phyloP scores from a whole-genome alignment of 1,140 invertebrate genomes.

The Homarus americanus region DNA sequence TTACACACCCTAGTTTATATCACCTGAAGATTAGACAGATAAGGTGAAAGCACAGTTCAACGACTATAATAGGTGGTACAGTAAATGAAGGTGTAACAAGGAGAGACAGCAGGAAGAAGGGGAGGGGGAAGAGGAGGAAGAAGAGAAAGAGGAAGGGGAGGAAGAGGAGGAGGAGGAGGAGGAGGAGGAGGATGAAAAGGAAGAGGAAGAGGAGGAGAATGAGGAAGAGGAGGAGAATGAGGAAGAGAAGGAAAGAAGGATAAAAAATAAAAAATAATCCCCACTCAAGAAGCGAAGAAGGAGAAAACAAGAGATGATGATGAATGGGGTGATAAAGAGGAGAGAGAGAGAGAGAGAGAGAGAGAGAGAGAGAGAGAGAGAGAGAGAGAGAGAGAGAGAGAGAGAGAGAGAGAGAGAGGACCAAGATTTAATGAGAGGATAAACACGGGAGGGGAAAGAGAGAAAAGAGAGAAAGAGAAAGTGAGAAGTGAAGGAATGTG shows the following conservation, averaged over 20 bases:
- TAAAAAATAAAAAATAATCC: not conserved
- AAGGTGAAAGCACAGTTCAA: too few species aligned
- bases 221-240: not conserved
- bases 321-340: too few species aligned
- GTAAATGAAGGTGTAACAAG: too few species aligned
- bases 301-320: too few species aligned
- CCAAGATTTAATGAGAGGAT: too few species aligned
- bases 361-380: slow-evolving; percentile 42
- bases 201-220: not conserved
- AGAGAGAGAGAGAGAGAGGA: slow-evolving; percentile 9
- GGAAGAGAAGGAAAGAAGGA: not conserved
- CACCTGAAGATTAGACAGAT: too few species aligned
- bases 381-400: slow-evolving; percentile 52
- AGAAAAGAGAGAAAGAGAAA: not conserved
- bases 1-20: too few species aligned
- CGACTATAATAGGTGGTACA: too few species aligned
- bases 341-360: slow-evolving; percentile 9
- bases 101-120: too few species aligned
- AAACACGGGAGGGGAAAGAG: not conserved
- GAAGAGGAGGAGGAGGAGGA: not conserved
- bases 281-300: not conserved
- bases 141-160: slow-evolving; percentile 13
- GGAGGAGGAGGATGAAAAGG: too few species aligned
- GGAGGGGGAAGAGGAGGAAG: not conserved
- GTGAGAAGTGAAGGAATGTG: too few species aligned